Percentiles rank a stretch among this genome's conserved stretches.
These are phyloP conservation scores for Leuciscus idus DNA, from an alignment of 2,113 vertebrate species.

Conservation along the genomic window DNA sequence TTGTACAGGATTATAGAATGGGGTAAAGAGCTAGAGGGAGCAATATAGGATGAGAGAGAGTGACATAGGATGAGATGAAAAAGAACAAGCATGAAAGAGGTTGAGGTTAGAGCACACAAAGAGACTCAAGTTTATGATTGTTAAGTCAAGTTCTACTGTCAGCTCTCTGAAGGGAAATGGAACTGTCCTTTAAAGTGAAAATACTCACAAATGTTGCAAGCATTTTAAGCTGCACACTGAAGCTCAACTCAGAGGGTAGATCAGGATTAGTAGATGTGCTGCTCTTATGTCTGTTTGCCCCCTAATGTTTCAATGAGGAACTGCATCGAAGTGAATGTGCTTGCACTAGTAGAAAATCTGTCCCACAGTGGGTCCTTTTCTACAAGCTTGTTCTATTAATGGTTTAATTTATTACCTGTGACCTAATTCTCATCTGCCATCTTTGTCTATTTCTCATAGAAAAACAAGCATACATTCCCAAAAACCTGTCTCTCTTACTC, in stretches of 20 bases:
- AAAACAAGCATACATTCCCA: neutral
- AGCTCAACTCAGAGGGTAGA: neutral
- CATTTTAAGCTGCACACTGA: neutral
- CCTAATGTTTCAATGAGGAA: conserved; percentile 12
- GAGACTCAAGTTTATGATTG: conserved; percentile 1
- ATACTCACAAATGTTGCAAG: neutral
- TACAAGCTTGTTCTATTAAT: conserved; percentile 24
- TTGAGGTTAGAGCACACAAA: conserved; percentile 10
- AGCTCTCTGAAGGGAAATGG: conserved; percentile 18
- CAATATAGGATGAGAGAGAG: neutral
- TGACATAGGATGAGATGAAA: neutral
- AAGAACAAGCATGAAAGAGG: neutral
- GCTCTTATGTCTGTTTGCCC: conserved; percentile 43
- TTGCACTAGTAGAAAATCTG: neutral
- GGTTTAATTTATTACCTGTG: neutral
- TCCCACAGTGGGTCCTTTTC: neutral
- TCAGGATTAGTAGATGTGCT: neutral
- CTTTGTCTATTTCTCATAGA: neutral
- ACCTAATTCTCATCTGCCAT: neutral
- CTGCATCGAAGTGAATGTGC: neutral
- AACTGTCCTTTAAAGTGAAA: neutral
- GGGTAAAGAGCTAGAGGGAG: neutral
- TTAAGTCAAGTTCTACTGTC: conserved; percentile 18
- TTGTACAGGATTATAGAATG: neutral
- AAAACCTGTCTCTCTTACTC: neutral